Conservation (phyloP, 2,888 invertebrate species). For the Chrysolina oricalcia region DNA sequence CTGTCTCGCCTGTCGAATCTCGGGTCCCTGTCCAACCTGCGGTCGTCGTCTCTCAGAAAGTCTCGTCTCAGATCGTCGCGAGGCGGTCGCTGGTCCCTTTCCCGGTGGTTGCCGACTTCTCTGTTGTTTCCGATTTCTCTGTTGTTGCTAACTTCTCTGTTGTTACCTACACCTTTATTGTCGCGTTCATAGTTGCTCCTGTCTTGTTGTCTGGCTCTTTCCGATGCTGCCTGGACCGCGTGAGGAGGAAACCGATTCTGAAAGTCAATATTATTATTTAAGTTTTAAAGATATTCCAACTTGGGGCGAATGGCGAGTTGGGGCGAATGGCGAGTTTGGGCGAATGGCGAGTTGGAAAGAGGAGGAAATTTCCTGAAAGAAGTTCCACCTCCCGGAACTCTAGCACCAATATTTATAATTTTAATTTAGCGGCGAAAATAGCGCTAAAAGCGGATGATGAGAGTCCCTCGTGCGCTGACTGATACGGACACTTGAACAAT, state of each 20-base stretch:
- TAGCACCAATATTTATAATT: too few species aligned
- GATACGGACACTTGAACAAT: too few species aligned
- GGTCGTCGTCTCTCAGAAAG: conserved; percentile 65
- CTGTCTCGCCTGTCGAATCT: conserved; percentile 62
- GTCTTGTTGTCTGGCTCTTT: conserved; percentile 59
- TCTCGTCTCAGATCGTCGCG: conserved; percentile 64
- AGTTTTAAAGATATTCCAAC: background rate
- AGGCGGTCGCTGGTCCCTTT: conserved; percentile 57
- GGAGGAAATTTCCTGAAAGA: too few species aligned
- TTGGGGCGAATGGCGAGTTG: too few species aligned
- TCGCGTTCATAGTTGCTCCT: conserved; percentile 47
- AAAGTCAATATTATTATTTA: conserved; percentile 18
- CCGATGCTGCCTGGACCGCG: conserved; percentile 62
- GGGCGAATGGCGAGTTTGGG: too few species aligned
- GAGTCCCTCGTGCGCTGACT: too few species aligned
- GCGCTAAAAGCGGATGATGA: too few species aligned
- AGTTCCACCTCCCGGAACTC: too few species aligned
- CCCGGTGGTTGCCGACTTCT: conserved; percentile 59
- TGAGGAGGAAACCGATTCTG: conserved; percentile 68
- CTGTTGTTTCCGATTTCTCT: conserved; percentile 5
- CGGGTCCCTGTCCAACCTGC: conserved; percentile 60
- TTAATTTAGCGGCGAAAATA: too few species aligned
- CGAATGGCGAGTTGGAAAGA: too few species aligned
- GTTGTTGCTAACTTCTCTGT: conserved; percentile 63
- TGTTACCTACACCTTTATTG: conserved; percentile 38